Evolutionary conservation across 92 coral and sea anemone species (phyloP).

Genomic region (Palythoa caribaeorum): DNA sequence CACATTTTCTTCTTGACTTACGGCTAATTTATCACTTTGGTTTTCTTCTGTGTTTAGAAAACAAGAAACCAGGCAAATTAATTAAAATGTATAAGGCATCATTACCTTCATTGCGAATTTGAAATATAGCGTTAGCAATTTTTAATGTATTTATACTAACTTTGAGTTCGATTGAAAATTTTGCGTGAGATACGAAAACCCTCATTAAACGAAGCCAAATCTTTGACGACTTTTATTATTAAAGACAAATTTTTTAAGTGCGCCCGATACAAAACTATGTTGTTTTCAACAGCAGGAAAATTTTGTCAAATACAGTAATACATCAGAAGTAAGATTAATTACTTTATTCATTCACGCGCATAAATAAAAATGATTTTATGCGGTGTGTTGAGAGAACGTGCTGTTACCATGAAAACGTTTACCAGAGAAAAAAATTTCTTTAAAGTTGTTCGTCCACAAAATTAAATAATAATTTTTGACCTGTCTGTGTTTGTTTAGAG

Average conservation of each 20-base stretch:
- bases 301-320: too few relatives aligned
- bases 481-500: neutral
- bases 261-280: too few relatives aligned
- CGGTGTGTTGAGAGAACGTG: neutral
- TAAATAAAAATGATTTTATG: neutral
- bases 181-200: too few relatives aligned
- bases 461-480: neutral
- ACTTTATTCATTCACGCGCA: neutral
- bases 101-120: neutral
- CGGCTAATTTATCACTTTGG: neutral
- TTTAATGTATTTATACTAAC: too few relatives aligned
- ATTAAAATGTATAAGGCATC: neutral
- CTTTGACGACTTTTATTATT: too few relatives aligned
- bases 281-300: too few relatives aligned
- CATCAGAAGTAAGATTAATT: neutral
- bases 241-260: too few relatives aligned
- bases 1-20: neutral
- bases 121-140: neutral
- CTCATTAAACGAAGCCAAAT: too few relatives aligned
- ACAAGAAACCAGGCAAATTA: neutral
- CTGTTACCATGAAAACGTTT: neutral
- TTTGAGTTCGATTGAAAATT: too few relatives aligned
- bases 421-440: neutral
- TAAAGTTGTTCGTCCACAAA: neutral
- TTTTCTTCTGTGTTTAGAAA: neutral